phyloP scores from a whole-genome alignment of 2,888 invertebrate genomes.

The Trichogramma evanescens region DNA sequence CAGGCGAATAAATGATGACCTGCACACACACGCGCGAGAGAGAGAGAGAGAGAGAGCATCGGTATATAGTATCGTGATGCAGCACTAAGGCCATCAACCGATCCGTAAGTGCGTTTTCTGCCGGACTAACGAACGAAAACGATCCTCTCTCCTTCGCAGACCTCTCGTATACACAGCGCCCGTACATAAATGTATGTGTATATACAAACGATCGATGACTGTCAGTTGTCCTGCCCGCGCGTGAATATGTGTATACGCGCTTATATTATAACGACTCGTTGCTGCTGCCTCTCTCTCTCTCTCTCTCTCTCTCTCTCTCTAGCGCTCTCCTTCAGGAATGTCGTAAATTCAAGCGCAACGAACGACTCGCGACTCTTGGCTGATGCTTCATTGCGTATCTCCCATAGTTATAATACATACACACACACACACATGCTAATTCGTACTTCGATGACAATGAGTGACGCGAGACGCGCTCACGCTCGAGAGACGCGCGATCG shows the following conservation, averaged over 20 bases:
- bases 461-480: too few relatives aligned
- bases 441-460: too few relatives aligned
- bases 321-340: neutral
- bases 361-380: too few relatives aligned
- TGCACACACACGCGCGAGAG: neutral
- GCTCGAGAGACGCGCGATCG: too few relatives aligned
- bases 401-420: too few relatives aligned
- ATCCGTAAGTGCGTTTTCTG: neutral
- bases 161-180: neutral
- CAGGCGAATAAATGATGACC: slow-evolving; percentile 4
- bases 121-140: neutral
- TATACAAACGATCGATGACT: neutral
- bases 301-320: neutral
- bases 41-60: neutral
- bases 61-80: neutral
- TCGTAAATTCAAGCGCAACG: too few relatives aligned
- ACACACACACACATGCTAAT: too few relatives aligned
- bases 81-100: too few relatives aligned
- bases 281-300: neutral
- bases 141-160: neutral
- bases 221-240: too few relatives aligned
- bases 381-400: too few relatives aligned
- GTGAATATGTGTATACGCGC: too few relatives aligned
- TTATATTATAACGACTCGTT: too few relatives aligned
- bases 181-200: neutral